Evolutionary conservation across 2,113 vertebrate species (phyloP).

Genomic region (Brachyistius frenatus): DNA sequence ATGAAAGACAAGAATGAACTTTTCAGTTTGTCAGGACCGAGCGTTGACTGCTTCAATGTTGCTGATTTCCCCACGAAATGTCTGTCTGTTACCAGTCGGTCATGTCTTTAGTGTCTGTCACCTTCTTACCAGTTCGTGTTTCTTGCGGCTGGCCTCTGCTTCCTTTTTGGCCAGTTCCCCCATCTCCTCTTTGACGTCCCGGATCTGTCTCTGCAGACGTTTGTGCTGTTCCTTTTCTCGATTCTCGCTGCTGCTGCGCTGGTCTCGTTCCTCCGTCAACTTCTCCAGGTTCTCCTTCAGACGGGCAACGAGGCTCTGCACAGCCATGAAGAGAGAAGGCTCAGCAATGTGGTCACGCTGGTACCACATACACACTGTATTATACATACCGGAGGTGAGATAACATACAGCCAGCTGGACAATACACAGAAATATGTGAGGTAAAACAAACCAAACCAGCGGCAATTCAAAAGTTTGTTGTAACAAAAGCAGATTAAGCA

Average conservation of each 20-base stretch:
- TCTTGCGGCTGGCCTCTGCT: slow-evolving; percentile 95
- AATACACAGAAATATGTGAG: too few species aligned
- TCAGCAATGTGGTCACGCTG: background rate
- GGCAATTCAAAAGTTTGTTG: too few species aligned
- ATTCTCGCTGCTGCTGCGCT: slow-evolving; percentile 89
- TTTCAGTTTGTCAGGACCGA: background rate
- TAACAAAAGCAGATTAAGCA: too few species aligned
- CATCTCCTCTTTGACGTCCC: slow-evolving; percentile 95
- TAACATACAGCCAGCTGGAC: background rate
- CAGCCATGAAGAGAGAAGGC: background rate
- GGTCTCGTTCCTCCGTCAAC: slow-evolving; percentile 94
- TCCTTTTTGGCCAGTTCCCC: slow-evolving; percentile 94
- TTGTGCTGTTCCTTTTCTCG: slow-evolving; percentile 98
- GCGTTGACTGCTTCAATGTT: background rate
- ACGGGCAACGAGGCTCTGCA: slow-evolving; percentile 89
- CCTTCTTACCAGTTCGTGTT: slow-evolving; percentile 92
- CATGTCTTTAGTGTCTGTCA: background rate
- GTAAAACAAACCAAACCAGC: too few species aligned
- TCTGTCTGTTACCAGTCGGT: too few species aligned
- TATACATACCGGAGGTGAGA: background rate
- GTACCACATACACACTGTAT: background rate
- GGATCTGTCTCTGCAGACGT: slow-evolving; percentile 93
- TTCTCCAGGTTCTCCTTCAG: slow-evolving; percentile 98
- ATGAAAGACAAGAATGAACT: background rate
- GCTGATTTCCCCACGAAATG: background rate